Conservation (phyloP, 1,140 invertebrate genomes). For the Caerostris darwini region DNA sequence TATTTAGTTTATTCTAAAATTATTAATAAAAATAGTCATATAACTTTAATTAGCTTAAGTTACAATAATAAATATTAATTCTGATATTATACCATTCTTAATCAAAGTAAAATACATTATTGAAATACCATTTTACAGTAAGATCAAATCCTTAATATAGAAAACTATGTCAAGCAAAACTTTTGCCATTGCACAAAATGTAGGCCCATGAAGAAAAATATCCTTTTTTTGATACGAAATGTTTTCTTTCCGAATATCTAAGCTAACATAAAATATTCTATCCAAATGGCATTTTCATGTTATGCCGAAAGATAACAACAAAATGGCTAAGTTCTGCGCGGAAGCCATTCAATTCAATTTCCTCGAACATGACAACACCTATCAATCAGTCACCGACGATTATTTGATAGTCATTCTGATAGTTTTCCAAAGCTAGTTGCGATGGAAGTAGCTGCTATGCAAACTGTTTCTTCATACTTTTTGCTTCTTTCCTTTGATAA, state of each 20-base stretch:
- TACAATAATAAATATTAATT: too few relatives aligned
- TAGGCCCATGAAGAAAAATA: constrained; percentile 4
- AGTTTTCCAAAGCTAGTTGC: constrained; percentile 58
- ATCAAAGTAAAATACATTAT: too few relatives aligned
- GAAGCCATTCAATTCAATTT: constrained; percentile 61
- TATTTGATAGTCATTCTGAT: constrained; percentile 69
- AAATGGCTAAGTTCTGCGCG: constrained; percentile 61
- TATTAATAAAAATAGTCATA: too few relatives aligned
- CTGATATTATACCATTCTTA: too few relatives aligned
- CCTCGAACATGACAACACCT: constrained; percentile 64
- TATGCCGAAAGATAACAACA: constrained; percentile 71
- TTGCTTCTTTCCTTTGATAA: background rate
- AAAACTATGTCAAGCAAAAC: background rate
- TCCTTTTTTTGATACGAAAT: constrained; percentile 47
- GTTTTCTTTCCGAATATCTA: constrained; percentile 58
- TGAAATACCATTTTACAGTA: background rate
- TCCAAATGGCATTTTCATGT: constrained; percentile 73
- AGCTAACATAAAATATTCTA: constrained; percentile 62
- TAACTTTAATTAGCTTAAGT: too few relatives aligned
- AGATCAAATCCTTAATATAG: background rate
- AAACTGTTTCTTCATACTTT: background rate
- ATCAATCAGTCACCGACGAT: constrained; percentile 67
- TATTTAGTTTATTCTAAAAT: too few relatives aligned
- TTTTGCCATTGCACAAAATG: constrained; percentile 23
- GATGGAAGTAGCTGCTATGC: constrained; percentile 41